Evolutionary conservation across 2,797 vertebrate species (phyloP).

Genomic region (Pantherophis vulpinus): DNA sequence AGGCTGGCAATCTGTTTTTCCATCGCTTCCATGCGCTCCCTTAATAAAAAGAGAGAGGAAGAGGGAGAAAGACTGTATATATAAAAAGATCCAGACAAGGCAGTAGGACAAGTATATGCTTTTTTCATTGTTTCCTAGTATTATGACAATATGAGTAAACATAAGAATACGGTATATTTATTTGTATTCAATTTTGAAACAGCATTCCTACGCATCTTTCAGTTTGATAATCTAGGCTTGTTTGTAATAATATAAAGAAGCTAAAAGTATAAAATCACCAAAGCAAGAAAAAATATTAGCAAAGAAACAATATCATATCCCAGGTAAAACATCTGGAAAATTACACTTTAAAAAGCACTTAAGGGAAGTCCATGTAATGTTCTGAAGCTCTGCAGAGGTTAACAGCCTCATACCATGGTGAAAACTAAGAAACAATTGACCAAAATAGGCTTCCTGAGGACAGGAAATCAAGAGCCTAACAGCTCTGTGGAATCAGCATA

Average conservation of each 20-base stretch:
- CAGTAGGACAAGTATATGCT: rapidly evolving
- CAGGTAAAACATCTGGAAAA: neutral
- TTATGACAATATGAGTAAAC: neutral
- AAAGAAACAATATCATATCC: neutral
- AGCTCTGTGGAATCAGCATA: neutral
- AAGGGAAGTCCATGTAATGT: neutral
- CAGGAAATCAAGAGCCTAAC: neutral
- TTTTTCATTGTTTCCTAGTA: neutral
- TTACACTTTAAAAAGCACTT: neutral
- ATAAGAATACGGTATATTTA: neutral
- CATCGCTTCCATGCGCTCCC: conserved; percentile 98
- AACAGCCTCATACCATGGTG: neutral
- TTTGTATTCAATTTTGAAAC: neutral
- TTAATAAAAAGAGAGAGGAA: conserved; percentile 41
- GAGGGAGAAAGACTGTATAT: neutral
- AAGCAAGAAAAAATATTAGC: neutral
- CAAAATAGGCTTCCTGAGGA: neutral
- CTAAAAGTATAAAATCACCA: neutral
- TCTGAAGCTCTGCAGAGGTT: neutral
- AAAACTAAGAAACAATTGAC: neutral
- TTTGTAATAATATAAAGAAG: neutral
- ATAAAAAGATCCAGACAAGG: rapidly evolving
- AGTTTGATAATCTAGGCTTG: neutral
- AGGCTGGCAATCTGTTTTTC: conserved; percentile 99
- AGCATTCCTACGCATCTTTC: neutral